These are phyloP conservation scores for Leguminivora glycinivorella DNA, from an alignment of 1,140 invertebrate genomes.

Conservation along the genomic window DNA sequence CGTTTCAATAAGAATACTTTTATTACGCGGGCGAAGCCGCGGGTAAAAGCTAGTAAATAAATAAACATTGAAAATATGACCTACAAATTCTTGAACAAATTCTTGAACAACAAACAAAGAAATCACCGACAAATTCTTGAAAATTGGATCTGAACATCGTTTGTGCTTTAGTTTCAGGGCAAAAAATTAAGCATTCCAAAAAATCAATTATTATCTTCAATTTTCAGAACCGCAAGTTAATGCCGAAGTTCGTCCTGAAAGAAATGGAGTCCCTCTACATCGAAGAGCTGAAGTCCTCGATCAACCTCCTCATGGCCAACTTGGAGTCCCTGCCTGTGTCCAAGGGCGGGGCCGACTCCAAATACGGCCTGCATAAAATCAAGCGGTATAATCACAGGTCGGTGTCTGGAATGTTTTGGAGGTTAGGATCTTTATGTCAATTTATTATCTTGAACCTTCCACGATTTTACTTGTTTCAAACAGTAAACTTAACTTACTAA, in stretches of 20 bases:
- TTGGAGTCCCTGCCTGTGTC: slow-evolving; percentile 99
- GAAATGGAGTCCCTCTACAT: slow-evolving; percentile 99
- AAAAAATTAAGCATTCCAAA: no score
- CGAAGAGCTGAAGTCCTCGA: slow-evolving; percentile 98
- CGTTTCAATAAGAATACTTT: no score
- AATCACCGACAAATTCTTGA: no score
- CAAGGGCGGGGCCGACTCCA: slow-evolving; percentile 97
- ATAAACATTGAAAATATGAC: no score
- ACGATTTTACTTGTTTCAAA: slow-evolving; percentile 23
- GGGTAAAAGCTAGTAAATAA: no score
- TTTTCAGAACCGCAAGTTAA: slow-evolving; percentile 94
- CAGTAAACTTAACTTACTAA: no score
- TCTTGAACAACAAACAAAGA: no score
- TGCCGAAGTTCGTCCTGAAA: slow-evolving; percentile 99
- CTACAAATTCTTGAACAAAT: no score
- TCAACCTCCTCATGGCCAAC: slow-evolving; percentile 99
- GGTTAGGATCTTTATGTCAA: slow-evolving; percentile 32
- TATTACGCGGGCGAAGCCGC: no score
- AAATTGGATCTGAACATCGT: no score
- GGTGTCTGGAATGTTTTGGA: slow-evolving; percentile 40
- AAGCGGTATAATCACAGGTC: slow-evolving; percentile 98
- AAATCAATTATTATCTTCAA: neutral
- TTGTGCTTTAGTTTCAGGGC: no score
- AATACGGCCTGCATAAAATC: slow-evolving; percentile 95
- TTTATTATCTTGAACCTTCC: slow-evolving; percentile 30